Base-by-base conservation (phyloP, 1,140 invertebrate species). In the Drosophila punjabiensis region DNA sequence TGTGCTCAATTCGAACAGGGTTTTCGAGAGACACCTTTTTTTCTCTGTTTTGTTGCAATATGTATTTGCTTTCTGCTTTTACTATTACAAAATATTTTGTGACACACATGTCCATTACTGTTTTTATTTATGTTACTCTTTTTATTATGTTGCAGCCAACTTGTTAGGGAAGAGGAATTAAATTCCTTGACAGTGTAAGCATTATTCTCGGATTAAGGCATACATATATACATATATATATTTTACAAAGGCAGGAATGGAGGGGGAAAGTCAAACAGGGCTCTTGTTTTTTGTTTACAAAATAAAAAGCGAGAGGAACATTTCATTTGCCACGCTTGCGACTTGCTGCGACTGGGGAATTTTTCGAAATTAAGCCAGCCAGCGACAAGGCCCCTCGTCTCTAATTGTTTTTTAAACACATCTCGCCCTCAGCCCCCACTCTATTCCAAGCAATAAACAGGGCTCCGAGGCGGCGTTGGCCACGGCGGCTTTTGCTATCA, bases 371-470 rank as follows among this genome's bases (percentile, higher is more conserved):
- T 68, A 71, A 69, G 68, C 68, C 52, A 71, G 48, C 60, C 41
- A 37, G 64, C 59, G n/a, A 67, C 20, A 60, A 39, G 13, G 5
- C 33, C 28, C 41, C 24, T 58, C 32, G 81, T 68, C 76, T 79
- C 82, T 87, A 87, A 88, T 87, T 87, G 84, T 88, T 88, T 87
- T 87, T 87, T 87, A 87, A 88, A 88, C 76, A 80, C 80, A 82
- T 88, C 82, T 87, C 71, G 64, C 13, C 7, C 2, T 18, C 32
- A 8, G 7, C 4, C 5, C 5, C 14, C 9, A 0, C 14, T 16
- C 39, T 30, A 60, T 76, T 47, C 41, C 37, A 47, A 43, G 68
- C 76, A 68, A 80, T 86, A 87, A 87, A 87, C 79, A 87, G 85
- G 71, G 77, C 80, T 58, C 35, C 10, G 33, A 39, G 55, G 65